Conservation (phyloP, 2,113 vertebrate species). For the Coptodon rendalli region DNA sequence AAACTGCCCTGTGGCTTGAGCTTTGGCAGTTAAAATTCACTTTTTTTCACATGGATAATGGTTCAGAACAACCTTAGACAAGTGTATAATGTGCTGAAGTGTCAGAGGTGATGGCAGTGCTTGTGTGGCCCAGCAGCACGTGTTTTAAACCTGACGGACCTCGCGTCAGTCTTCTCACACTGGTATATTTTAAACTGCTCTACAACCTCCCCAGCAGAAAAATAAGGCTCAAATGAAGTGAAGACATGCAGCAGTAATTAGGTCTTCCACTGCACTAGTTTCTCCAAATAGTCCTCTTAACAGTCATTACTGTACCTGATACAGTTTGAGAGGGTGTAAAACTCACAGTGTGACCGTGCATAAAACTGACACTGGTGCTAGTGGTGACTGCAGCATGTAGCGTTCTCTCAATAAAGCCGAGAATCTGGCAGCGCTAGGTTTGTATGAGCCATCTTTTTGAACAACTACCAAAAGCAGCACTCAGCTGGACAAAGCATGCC, state of each 20-base stretch:
- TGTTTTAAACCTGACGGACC: neutral
- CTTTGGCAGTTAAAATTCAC: neutral
- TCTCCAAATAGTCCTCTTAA: neutral
- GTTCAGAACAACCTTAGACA: neutral
- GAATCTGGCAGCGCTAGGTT: conserved; percentile 16
- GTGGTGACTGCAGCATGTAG: neutral
- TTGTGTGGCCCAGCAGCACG: neutral
- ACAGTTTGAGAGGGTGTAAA: neutral
- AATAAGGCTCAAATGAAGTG: neutral
- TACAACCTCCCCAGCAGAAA: neutral
- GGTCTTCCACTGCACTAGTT: neutral
- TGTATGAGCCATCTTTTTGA: conserved; percentile 52
- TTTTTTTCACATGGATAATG: neutral
- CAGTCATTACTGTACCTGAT: neutral
- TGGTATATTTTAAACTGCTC: conserved; percentile 11
- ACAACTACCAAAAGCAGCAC: conserved; percentile 33
- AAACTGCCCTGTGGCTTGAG: conserved; percentile 1
- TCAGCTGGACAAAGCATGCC: conserved; percentile 42
- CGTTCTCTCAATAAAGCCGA: neutral
- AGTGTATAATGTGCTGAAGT: neutral
- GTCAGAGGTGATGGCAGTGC: neutral
- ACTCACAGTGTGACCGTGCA: neutral
- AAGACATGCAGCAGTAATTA: conserved; percentile 11
- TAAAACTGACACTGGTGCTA: neutral
- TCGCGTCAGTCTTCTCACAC: conserved; percentile 2